A percentile compares a stretch with the other conserved stretches of the same genome.
phyloP scores from a whole-genome alignment of 2,888 invertebrate species.

The Gortyna flavago region DNA sequence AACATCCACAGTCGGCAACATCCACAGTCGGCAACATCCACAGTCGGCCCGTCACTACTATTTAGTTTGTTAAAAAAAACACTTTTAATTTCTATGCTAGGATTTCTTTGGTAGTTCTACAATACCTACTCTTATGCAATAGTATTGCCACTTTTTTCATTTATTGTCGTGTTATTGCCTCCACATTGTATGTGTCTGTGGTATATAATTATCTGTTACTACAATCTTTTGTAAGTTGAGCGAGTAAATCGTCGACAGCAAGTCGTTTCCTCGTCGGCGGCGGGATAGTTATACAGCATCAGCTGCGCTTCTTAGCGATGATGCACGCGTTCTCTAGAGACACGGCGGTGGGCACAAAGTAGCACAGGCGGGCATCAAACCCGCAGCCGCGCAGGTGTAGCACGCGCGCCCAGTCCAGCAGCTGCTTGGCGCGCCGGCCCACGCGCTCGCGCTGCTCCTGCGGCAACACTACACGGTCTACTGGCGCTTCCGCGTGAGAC shows the following conservation, averaged over 20 bases:
- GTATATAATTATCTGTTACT: too few species aligned
- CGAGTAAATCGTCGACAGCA: neutral
- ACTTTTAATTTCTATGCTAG: too few species aligned
- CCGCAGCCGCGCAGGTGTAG: slow-evolving; percentile 90
- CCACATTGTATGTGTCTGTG: too few species aligned
- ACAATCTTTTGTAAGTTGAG: neutral
- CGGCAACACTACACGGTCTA: neutral
- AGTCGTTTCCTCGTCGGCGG: neutral
- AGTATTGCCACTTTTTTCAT: too few species aligned
- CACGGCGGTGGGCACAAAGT: slow-evolving; percentile 91
- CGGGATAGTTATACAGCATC: neutral
- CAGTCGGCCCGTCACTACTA: too few species aligned
- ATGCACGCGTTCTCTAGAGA: slow-evolving; percentile 95
- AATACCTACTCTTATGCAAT: too few species aligned
- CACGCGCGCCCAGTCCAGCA: slow-evolving; percentile 94
- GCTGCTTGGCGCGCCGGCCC: slow-evolving; percentile 93
- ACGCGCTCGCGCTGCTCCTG: slow-evolving; percentile 76
- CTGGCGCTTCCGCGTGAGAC: neutral
- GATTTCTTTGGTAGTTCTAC: too few species aligned
- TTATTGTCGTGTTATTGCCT: too few species aligned
- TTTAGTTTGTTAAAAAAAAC: too few species aligned
- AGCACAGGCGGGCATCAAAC: slow-evolving; percentile 91
- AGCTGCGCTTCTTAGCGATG: slow-evolving; percentile 86
- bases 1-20: too few species aligned
- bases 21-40: too few species aligned